A percentile compares a stretch with the other conserved stretches of the same genome.
phyloP scores from a whole-genome alignment of 1,140 invertebrate genomes.

The Leptopilina boulardi region DNA sequence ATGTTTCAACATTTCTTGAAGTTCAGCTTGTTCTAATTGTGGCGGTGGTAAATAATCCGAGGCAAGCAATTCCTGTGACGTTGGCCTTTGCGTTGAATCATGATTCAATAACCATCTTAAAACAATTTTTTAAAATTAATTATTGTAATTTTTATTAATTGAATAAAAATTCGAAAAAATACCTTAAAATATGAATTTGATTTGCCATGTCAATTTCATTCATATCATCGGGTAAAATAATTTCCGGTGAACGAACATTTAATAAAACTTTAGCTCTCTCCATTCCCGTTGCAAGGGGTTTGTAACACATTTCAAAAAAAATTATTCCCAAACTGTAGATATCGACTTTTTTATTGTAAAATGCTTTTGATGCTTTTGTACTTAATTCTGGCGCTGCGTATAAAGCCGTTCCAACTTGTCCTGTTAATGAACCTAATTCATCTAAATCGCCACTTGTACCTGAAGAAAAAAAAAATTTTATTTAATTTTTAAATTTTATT shows the following conservation, averaged over 20 bases:
- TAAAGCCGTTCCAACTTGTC: conserved; percentile 93
- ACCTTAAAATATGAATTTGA: conserved; percentile 75
- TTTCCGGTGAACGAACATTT: conserved; percentile 81
- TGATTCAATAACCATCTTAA: conserved; percentile 89
- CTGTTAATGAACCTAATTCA: conserved; percentile 80
- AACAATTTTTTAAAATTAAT: conserved; percentile 44
- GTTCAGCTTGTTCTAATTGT: conserved; percentile 86
- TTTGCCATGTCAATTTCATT: conserved; percentile 71
- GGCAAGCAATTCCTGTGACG: conserved; percentile 87
- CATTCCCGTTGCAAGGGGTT: conserved; percentile 87
- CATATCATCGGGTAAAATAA: conserved; percentile 83
- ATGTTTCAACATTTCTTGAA: conserved; percentile 86
- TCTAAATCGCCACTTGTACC: conserved; percentile 62
- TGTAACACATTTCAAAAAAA: conserved; percentile 95
- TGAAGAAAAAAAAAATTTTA: conserved; percentile 42
- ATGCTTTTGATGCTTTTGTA: conserved; percentile 80
- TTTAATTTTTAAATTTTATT: too few species aligned
- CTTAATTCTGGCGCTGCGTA: conserved; percentile 95
- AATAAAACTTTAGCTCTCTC: conserved; percentile 89
- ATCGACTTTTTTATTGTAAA: conserved; percentile 96
- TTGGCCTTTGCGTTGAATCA: conserved; percentile 88
- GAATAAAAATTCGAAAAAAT: too few species aligned
- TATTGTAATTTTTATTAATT: too few species aligned
- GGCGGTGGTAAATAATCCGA: conserved; percentile 88
- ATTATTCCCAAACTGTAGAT: conserved; percentile 95